A percentile compares a stretch with the other conserved stretches of the same genome.
Conservation (phyloP, 2,888 invertebrate species). For the Apeira syringaria region DNA sequence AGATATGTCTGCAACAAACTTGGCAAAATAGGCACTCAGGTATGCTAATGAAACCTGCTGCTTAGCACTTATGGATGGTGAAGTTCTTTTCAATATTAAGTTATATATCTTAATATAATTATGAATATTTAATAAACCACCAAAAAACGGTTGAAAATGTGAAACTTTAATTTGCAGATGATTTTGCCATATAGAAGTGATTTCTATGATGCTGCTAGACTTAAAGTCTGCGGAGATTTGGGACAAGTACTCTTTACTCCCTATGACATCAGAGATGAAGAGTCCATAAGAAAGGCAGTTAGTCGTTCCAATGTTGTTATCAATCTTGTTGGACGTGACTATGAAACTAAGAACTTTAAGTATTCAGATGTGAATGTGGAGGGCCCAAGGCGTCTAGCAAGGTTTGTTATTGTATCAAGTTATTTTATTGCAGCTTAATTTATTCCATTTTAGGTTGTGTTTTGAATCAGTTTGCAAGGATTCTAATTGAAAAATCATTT, state of each 20-base stretch:
- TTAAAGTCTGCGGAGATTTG: conserved; percentile 96
- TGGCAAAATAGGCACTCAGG: conserved; percentile 94
- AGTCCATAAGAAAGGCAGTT: conserved; percentile 91
- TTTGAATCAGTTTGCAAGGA: too few species aligned
- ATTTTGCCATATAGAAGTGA: conserved; percentile 97
- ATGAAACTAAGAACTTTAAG: conserved; percentile 95
- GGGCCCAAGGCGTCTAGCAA: conserved; percentile 93
- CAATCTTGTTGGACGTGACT: conserved; percentile 96
- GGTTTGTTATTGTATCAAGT: conserved; percentile 60
- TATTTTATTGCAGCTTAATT: too few species aligned
- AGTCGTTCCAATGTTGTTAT: conserved; percentile 98
- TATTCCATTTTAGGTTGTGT: too few species aligned
- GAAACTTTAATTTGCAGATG: conserved; percentile 82
- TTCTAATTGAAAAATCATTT: too few species aligned
- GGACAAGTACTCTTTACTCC: conserved; percentile 97
- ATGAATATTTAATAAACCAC: too few species aligned
- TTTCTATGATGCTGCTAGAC: conserved; percentile 88
- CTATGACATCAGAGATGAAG: conserved; percentile 93
- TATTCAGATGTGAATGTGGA: conserved; percentile 94
- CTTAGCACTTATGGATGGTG: too few species aligned
- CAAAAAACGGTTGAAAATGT: too few species aligned
- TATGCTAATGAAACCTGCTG: too few species aligned
- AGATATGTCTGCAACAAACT: conserved; percentile 94
- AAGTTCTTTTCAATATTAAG: too few species aligned
- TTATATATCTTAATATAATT: too few species aligned